phyloP scores from a whole-genome alignment of 2,888 invertebrate genomes.

The Sericinus montela region DNA sequence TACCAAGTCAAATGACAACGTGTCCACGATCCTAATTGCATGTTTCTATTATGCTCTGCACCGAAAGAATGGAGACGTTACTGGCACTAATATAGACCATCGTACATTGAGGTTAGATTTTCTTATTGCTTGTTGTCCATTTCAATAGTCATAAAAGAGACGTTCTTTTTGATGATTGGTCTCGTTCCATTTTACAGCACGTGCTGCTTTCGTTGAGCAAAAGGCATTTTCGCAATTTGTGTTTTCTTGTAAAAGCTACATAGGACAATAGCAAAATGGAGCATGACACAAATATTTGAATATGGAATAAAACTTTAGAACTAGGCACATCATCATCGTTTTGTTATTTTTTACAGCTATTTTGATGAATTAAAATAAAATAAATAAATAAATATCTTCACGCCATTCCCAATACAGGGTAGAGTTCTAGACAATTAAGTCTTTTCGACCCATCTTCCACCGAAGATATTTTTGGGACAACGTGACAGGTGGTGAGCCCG shows the following conservation, averaged over 20 bases:
- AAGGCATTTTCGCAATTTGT: constrained; percentile 50
- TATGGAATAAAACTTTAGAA: no score
- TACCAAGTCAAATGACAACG: constrained; percentile 68
- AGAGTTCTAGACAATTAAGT: no score
- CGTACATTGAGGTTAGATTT: constrained; percentile 21
- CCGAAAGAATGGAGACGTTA: constrained; percentile 28
- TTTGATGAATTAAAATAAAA: no score
- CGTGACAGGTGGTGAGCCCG: no score
- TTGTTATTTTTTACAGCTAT: no score
- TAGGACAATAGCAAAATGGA: constrained; percentile 4
- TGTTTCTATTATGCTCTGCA: constrained; percentile 44
- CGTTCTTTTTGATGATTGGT: constrained; percentile 58
- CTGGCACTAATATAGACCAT: constrained; percentile 11
- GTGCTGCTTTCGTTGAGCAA: constrained; percentile 39
- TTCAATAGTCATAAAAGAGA: constrained; percentile 33
- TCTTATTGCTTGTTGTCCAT: constrained; percentile 25
- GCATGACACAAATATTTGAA: constrained; percentile 2
- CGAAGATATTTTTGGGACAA: no score
- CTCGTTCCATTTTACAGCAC: constrained; percentile 61
- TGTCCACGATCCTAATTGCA: constrained; percentile 52
- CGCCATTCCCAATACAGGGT: no score
- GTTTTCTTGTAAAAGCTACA: constrained; percentile 8
- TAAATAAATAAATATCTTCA: no score
- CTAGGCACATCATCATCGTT: no score
- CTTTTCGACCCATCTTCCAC: no score